Evolutionary conservation across 53 echinoderm and acorn worm genomes (phyloP).

Genomic region (Echinometra lucunter): DNA sequence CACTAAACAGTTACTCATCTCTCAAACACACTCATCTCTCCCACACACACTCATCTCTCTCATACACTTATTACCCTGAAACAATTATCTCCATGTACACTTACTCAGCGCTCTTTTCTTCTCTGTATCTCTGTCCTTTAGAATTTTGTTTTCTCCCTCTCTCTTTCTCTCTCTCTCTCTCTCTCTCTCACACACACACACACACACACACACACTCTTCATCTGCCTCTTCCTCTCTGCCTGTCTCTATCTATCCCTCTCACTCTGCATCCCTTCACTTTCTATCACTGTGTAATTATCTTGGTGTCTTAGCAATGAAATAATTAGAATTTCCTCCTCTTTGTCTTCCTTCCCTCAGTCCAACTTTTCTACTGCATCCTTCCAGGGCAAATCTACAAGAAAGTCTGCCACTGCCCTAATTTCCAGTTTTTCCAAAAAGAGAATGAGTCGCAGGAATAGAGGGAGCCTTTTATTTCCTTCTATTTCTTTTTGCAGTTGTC

Average conservation of each 20-base stretch:
- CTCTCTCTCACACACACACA: too few relatives aligned
- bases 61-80: too few relatives aligned
- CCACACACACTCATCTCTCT: too few relatives aligned
- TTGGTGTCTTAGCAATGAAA: background rate
- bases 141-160: too few relatives aligned
- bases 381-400: background rate
- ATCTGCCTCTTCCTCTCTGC: background rate
- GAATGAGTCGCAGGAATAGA: background rate
- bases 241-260: background rate
- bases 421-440: conserved; percentile 54
- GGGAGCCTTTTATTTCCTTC: conserved; percentile 11
- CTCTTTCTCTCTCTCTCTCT: too few relatives aligned
- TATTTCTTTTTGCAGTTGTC: conserved; percentile 5
- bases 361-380: conserved; percentile 10
- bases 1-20: too few relatives aligned
- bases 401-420: background rate
- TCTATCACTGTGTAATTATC: background rate
- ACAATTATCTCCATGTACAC: too few relatives aligned
- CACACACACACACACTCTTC: too few relatives aligned
- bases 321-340: background rate
- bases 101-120: too few relatives aligned
- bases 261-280: background rate
- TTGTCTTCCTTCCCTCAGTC: background rate
- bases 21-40: too few relatives aligned
- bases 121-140: too few relatives aligned